Evolutionary conservation across 2,888 invertebrate species (phyloP).

Genomic region (Nowickia ferox): DNA sequence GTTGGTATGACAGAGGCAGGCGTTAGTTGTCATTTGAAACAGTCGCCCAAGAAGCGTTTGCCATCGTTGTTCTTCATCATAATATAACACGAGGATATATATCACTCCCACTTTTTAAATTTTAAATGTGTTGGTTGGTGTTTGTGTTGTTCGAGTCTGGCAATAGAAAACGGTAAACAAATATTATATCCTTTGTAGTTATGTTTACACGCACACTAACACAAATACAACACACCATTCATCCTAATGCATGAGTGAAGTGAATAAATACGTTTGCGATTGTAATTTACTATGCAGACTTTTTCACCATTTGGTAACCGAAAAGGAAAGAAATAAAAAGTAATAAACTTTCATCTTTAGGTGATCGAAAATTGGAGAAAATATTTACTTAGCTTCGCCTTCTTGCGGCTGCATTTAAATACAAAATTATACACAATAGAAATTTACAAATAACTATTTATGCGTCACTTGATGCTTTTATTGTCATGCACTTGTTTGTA

Average conservation of each 20-base stretch:
- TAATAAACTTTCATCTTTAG: slow-evolving; percentile 48
- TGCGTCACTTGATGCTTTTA: slow-evolving; percentile 49
- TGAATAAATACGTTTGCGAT: slow-evolving; percentile 42
- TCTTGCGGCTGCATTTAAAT: slow-evolving; percentile 3
- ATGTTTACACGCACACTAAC: slow-evolving; percentile 35
- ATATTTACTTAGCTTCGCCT: slow-evolving; percentile 48
- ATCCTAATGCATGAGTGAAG: neutral
- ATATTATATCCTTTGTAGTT: slow-evolving; percentile 76
- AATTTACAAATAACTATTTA: slow-evolving; percentile 60
- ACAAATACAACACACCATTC: slow-evolving; percentile 4
- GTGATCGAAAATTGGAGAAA: slow-evolving; percentile 46
- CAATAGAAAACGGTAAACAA: slow-evolving; percentile 74
- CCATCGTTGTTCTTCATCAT: slow-evolving; percentile 34
- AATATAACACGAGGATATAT: slow-evolving; percentile 48
- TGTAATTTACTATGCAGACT: slow-evolving; percentile 55
- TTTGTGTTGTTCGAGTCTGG: slow-evolving; percentile 18
- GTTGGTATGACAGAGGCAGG: slow-evolving; percentile 29
- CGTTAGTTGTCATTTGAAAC: slow-evolving; percentile 41
- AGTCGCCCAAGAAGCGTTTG: slow-evolving; percentile 49
- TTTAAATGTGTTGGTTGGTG: slow-evolving; percentile 20
- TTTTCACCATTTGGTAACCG: slow-evolving; percentile 2
- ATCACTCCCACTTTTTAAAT: slow-evolving; percentile 60
- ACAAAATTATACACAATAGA: slow-evolving; percentile 30
- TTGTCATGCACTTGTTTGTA: neutral
- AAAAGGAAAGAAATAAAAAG: slow-evolving; percentile 22